Base-by-base conservation (phyloP, 2,888 invertebrate genomes). In the Loripinus fragilis region DNA sequence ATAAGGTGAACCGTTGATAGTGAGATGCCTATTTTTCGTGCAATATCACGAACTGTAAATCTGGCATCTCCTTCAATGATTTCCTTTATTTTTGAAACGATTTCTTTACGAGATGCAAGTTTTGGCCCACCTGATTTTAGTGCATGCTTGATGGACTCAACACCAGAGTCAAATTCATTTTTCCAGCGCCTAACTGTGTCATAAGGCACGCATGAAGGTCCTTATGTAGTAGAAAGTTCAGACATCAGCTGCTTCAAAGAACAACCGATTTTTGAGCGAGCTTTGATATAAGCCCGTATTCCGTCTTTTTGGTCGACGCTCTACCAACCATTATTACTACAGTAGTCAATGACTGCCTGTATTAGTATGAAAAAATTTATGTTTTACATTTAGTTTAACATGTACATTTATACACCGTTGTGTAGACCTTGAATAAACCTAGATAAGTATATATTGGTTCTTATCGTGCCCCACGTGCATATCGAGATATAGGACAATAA, bases 401-500 rank as follows among this genome's bases (percentile, higher is more conserved):
- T 12, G 15, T 45, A 45, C 45, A 45, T 45, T 45, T 45, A 12
- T 45, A 38, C 38, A 38, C 38, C 38, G 12, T 38, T 38, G 38
- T 45, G n/a, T 20, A 45, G n/a, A n/a, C 25, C 23, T 52, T 52
- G 52, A 52, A 52, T 52, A 52, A 25, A 17, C 10, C 23, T 25
- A 25, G 23, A 8, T 25, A 52, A 25, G 52, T 23, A 41, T 67
- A 25, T 66, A 38, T 66, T 41, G 66, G 42, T 38, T 41, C 23
- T 38, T 38, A 41, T 66, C 41, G n/a, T 41, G 41, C 42, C n/a
- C 66, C 41, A 41, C 41, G 66, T 66, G 66, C 23, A 38, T 66
- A 41, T 66, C 66, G 66, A 66, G 35, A 1, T 66, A 41, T 15
- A 66, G 42, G 42, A 66, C 66, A 66, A 66, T 66, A 66, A 38